Evolutionary conservation across 2,888 invertebrate species (phyloP), one percentile per base, ranked within the genome.

Genomic region (Gryllus longicercus): DNA sequence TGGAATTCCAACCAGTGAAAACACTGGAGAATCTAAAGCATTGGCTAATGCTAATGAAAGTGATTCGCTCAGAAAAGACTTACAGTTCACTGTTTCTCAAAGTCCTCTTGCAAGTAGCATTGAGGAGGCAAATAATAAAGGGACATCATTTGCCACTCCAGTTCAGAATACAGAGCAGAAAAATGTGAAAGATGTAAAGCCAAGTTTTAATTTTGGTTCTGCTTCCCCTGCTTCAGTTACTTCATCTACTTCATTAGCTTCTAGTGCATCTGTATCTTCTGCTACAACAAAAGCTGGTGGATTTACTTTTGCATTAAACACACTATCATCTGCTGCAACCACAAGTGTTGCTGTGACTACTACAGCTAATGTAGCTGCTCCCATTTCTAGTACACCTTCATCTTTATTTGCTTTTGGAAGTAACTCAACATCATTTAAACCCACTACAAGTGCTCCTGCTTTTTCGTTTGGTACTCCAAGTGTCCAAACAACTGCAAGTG

Each of bases 401-500:
- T 74, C 79, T 14, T 11, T 80, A 16, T 78, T 80, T 75, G 50
- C 75, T 74, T 77, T 76, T 76, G 78, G 78, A 11, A 14, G 78
- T 5, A 79, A 76, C 21, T 50, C 76, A 25, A 12, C 51, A 10
- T 21, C 78, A 38, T 80, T 80, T 80, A 78, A 78, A 51, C 21
- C 25, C 11, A n/a, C 75, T 12, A 74, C 79, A 12, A 75, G 50
- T 75, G 50, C 49, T 77, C 14, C 25, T 18, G 14, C 21, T n/a
- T 63, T 63, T 63, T 4, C 74, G 21, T 79, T 77, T 78, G 78
- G 51, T n/a, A 51, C 75, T 18, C n/a, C 63, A 8, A 16, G 77
- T 16, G 49, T 49, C 5, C 50, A 77, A 77, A 21, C 77, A 10
- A 50, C 77, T 38, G 49, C 50, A 49, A 50, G 49, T n/a, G 12